Evolutionary conservation across 2,797 vertebrate genomes (phyloP), one percentile per base, ranked within the genome.

Genomic region (Lycodopsis pacificus): DNA sequence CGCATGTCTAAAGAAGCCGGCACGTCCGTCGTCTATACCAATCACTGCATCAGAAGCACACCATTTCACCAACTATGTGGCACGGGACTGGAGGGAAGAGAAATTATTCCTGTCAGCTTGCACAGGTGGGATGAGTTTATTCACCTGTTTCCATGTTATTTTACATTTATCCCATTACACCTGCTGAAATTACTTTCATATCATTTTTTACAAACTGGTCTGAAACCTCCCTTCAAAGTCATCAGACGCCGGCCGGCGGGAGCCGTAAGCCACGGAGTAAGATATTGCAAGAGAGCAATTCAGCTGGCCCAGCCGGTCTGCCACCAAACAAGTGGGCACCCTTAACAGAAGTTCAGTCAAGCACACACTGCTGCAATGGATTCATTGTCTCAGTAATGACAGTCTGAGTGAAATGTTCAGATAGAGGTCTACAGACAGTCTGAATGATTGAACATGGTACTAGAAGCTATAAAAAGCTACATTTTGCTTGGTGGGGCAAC

Each of bases 1-100:
- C 68, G 0, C 32, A 83, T 72, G 38, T 78, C 59, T 8, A 81
- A 81, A 66, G 77, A 84, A 77, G 77, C 77, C 2, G 1, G 48
- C 48, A 74, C 73, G 2, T 80, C 74, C 0, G 30, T 78, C 54
- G 59, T 70, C 42, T 66, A 75, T 4, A 83, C 81, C 27, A 83
- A 72, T 48, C 81, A 72, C 75, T 73, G 75, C 66, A 72, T 81
- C 56, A 59, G 54, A 40, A 32, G 42, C 19, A 77, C 65, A 12
- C 61, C 64, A 6, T 71, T 72, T 32, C 40, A 69, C n/a, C 8
- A 30, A 1, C 77, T 82, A 66, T 76, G 69, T 56, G 63, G 58
- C 1, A 4, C 66, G 1, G 53, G 59, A n/a, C 64, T 57, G 49
- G 73, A 79, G 19, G 17, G 12, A n/a, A 54, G 46, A 40, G 38